A percentile compares a stretch with the other conserved stretches of the same genome.
Evolutionary conservation across 1,140 invertebrate species (phyloP).

Genomic region (Drosophila funebris): DNA sequence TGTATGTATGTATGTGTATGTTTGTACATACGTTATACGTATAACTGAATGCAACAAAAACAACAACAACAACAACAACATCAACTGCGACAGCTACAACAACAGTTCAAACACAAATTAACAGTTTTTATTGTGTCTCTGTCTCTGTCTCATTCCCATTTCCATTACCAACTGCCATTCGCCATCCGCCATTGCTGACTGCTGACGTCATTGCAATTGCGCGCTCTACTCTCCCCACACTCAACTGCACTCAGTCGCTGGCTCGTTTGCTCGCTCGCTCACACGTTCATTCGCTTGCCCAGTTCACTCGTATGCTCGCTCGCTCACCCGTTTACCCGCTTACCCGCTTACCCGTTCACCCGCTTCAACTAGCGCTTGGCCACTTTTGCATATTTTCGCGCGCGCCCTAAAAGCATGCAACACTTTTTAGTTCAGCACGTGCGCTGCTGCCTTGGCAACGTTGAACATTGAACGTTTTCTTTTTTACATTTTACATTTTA

Average conservation of each 20-base stretch:
- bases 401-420: constrained; percentile 66
- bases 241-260: constrained; percentile 1
- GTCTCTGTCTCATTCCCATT: constrained; percentile 1
- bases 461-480: constrained; percentile 12
- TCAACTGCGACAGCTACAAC: constrained; percentile 16
- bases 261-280: not conserved
- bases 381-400: constrained; percentile 47
- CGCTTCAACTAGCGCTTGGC: constrained; percentile 3
- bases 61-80: constrained; percentile 9
- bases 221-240: not conserved
- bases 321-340: not conserved
- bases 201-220: constrained; percentile 65
- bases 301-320: not conserved
- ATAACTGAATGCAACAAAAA: too few species aligned
- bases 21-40: too few species aligned
- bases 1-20: not conserved
- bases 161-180: constrained; percentile 25
- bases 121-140: constrained; percentile 50
- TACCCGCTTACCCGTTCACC: not conserved
- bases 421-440: constrained; percentile 49
- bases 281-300: not conserved
- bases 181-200: constrained; percentile 25
- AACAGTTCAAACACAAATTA: constrained; percentile 60
- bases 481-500: constrained; percentile 4
- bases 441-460: constrained; percentile 42